These are phyloP conservation scores for Urocyon cinereoargenteus DNA, from an alignment of 2,797 vertebrate genomes.

Conservation along the genomic window DNA sequence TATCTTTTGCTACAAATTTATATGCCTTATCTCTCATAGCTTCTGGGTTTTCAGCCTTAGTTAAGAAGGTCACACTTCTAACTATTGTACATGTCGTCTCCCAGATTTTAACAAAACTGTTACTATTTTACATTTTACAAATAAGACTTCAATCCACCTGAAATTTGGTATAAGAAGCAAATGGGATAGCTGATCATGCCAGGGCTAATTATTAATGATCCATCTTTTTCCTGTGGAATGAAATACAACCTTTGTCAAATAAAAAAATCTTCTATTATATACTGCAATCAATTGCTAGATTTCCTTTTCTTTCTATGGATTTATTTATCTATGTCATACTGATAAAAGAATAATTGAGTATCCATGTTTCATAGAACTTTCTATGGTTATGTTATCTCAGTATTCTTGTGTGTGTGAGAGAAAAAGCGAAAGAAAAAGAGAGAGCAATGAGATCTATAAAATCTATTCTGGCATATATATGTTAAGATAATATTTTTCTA, in stretches of 20 bases:
- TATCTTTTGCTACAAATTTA: slow-evolving; percentile 61
- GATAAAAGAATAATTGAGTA: background rate
- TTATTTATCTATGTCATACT: background rate
- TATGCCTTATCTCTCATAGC: background rate
- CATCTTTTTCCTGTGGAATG: background rate
- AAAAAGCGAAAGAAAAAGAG: background rate
- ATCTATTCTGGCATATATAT: background rate
- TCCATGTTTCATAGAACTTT: background rate
- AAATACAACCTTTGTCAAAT: background rate
- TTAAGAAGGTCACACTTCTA: slow-evolving; percentile 42
- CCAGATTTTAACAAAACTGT: background rate
- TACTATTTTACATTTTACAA: background rate
- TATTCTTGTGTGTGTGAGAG: background rate
- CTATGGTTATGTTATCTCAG: background rate
- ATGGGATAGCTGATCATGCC: background rate
- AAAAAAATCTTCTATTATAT: background rate
- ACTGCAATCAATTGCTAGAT: background rate
- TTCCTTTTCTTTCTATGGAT: background rate
- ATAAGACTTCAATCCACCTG: background rate
- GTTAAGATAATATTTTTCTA: background rate
- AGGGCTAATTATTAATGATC: background rate
- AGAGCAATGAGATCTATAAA: background rate
- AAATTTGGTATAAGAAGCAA: background rate
- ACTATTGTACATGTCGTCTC: background rate
- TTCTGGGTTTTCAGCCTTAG: slow-evolving; percentile 31